Evolutionary conservation across 2,888 invertebrate genomes (phyloP).

Genomic region (Liopterus haemorrhoidalis): DNA sequence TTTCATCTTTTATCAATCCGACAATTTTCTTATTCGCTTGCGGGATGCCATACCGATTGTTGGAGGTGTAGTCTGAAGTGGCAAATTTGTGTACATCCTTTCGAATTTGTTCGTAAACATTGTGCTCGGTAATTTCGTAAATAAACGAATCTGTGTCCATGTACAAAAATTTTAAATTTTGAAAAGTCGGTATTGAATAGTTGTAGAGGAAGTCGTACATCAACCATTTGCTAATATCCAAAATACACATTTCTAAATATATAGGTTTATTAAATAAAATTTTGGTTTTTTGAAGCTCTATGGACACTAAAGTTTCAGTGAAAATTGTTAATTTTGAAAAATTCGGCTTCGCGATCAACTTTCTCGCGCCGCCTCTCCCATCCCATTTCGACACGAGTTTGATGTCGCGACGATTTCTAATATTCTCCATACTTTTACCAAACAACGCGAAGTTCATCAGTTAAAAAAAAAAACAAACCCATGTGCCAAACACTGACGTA

Average conservation of each 20-base stretch:
- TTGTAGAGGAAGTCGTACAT: conserved; percentile 43
- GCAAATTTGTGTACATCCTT: conserved; percentile 35
- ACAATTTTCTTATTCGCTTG: conserved; percentile 28
- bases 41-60: conserved; percentile 33
- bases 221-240: conserved; percentile 42
- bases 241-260: conserved; percentile 40
- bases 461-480: conserved; percentile 24
- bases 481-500: too few species aligned
- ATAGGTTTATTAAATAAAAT: conserved; percentile 40
- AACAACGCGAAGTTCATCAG: conserved; percentile 38
- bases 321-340: conserved; percentile 37
- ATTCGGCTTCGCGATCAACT: conserved; percentile 36
- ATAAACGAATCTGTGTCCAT: conserved; percentile 37
- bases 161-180: conserved; percentile 36
- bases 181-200: conserved; percentile 34
- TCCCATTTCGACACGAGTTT: conserved; percentile 33
- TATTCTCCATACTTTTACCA: conserved; percentile 44
- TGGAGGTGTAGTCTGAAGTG: conserved; percentile 33
- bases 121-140: conserved; percentile 30
- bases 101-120: conserved; percentile 35
- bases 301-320: conserved; percentile 37
- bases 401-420: conserved; percentile 40
- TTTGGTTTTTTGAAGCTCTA: conserved; percentile 36
- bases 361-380: conserved; percentile 34
- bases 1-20: conserved; percentile 38